phyloP scores from a whole-genome alignment of 2,888 invertebrate genomes.

The Phaonia tiefii region DNA sequence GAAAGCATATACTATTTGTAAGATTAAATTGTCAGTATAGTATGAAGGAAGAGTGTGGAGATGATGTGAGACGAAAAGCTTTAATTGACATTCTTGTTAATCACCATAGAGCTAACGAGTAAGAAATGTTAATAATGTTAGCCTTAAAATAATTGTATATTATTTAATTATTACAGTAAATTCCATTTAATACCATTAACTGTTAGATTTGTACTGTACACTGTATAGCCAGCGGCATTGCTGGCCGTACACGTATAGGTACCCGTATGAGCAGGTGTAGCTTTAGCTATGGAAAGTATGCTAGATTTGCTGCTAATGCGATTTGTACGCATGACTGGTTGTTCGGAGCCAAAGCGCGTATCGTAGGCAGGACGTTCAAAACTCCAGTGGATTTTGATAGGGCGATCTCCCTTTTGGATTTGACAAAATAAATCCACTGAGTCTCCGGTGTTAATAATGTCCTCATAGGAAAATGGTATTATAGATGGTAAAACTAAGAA shows the following conservation, averaged over 20 bases:
- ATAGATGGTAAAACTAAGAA: slow-evolving; percentile 87
- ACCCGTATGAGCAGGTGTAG: slow-evolving; percentile 84
- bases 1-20: slow-evolving; percentile 25
- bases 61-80: neutral
- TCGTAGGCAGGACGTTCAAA: slow-evolving; percentile 77
- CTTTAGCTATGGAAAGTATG: slow-evolving; percentile 83
- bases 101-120: neutral
- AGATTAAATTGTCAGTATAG: neutral
- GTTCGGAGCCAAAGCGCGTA: slow-evolving; percentile 69
- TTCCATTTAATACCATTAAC: slow-evolving; percentile 82
- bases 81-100: slow-evolving; percentile 12
- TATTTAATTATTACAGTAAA: slow-evolving; percentile 7
- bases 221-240: slow-evolving; percentile 82
- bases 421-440: slow-evolving; percentile 87
- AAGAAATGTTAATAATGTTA: slow-evolving; percentile 18
- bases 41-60: neutral
- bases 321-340: slow-evolving; percentile 82
- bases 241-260: slow-evolving; percentile 83
- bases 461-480: slow-evolving; percentile 88
- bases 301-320: slow-evolving; percentile 84
- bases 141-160: slow-evolving; percentile 25
- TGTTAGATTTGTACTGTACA: slow-evolving; percentile 83
- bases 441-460: slow-evolving; percentile 86
- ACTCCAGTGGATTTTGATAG: slow-evolving; percentile 86
- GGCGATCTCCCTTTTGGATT: slow-evolving; percentile 86